A percentile compares a stretch with the other conserved stretches of the same genome.
phyloP scores from a whole-genome alignment of 2,888 invertebrate genomes.

The Orchesella flavescens region DNA sequence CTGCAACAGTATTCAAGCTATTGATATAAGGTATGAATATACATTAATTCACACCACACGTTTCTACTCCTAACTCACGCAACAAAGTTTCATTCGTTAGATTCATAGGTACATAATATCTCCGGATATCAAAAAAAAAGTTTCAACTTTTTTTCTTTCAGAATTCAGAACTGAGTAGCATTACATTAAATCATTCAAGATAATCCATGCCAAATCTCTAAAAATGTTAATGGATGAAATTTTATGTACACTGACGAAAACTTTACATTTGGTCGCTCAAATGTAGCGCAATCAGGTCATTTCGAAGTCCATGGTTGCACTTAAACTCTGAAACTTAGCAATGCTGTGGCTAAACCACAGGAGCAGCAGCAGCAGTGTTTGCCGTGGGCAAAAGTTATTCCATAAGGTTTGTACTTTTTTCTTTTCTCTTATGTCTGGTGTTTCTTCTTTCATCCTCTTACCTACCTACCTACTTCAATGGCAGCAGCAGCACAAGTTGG shows the following conservation, averaged over 20 bases:
- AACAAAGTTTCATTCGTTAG: background rate
- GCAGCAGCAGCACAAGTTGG: background rate
- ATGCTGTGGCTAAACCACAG: constrained; percentile 5
- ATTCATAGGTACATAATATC: background rate
- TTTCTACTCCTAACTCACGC: no score
- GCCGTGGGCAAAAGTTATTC: constrained; percentile 20
- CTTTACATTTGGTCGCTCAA: constrained; percentile 39
- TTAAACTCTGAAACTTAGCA: constrained; percentile 7
- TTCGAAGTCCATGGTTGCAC: constrained; percentile 18
- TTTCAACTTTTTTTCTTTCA: constrained; percentile 21
- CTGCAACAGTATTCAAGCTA: background rate
- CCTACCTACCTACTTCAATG: background rate
- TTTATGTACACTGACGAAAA: constrained; percentile 47
- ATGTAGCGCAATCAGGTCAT: constrained; percentile 40
- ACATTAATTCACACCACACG: background rate
- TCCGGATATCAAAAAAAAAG: constrained; percentile 4
- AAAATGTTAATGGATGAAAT: constrained; percentile 55
- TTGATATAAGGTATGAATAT: no score
- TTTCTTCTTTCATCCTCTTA: background rate
- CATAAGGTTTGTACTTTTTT: constrained; percentile 9
- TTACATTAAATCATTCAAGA: constrained; percentile 58
- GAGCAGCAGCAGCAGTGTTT: constrained; percentile 12
- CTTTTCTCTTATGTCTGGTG: background rate
- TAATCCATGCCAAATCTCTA: constrained; percentile 54
- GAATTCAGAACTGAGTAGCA: constrained; percentile 26